phyloP scores from a whole-genome alignment of 2,113 vertebrate genomes.

The Lepus europaeus region DNA sequence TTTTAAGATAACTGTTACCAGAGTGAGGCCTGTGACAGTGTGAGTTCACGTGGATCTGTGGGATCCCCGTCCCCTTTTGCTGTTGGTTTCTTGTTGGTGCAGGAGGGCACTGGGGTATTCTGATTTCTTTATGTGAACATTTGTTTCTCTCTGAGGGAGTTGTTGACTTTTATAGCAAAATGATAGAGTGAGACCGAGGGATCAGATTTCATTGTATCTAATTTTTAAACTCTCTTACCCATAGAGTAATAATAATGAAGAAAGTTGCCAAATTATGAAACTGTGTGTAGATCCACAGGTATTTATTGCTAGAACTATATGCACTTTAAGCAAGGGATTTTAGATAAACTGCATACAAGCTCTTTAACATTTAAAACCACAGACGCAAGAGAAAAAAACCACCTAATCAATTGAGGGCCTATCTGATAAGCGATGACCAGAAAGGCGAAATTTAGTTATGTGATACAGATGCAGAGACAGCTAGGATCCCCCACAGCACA shows the following conservation, averaged over 20 bases:
- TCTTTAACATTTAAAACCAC: background rate
- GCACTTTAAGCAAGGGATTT: conserved; percentile 30
- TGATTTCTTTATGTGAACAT: background rate
- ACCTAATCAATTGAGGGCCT: background rate
- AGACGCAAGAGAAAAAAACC: background rate
- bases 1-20: conserved; percentile 30
- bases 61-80: background rate
- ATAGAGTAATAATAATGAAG: background rate
- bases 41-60: background rate
- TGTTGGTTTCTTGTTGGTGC: background rate
- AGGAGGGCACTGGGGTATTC: background rate
- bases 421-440: background rate
- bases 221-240: background rate
- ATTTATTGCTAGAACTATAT: conserved; percentile 24
- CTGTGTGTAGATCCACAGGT: background rate
- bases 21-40: background rate
- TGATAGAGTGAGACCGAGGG: background rate
- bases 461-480: background rate
- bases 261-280: background rate
- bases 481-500: no score
- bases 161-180: background rate
- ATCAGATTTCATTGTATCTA: background rate
- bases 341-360: background rate
- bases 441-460: conserved; percentile 10
- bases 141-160: background rate